Percentiles rank a stretch among this genome's conserved stretches.
Evolutionary conservation across 1,140 invertebrate genomes (phyloP).

Genomic region (Drosophila leontia): DNA sequence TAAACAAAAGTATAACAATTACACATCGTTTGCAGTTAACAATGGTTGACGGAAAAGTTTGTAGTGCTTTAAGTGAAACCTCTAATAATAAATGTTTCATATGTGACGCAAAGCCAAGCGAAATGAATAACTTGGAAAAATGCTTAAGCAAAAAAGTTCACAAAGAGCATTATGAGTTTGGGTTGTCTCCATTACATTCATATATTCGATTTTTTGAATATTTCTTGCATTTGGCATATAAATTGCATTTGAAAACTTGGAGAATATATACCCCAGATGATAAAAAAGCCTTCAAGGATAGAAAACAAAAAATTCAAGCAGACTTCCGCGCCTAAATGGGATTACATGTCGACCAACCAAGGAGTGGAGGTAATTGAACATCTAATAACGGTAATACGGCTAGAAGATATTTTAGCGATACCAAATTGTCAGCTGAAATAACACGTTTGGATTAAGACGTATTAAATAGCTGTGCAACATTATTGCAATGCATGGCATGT

Average conservation of each 20-base stretch:
- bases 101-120: constrained; percentile 5
- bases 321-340: constrained; percentile 8
- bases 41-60: constrained; percentile 11
- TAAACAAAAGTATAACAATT: not conserved
- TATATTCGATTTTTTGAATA: constrained; percentile 1
- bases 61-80: constrained; percentile 11
- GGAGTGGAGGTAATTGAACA: not conserved
- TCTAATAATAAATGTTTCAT: constrained; percentile 5
- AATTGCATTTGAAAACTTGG: constrained; percentile 6
- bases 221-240: constrained; percentile 8
- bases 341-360: constrained; percentile 3
- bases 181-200: not conserved
- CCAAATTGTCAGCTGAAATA: no score
- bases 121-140: not conserved
- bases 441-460: no score
- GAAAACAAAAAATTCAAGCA: not conserved
- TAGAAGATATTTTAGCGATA: no score
- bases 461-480: no score
- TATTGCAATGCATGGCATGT: no score
- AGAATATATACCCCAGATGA: constrained; percentile 4
- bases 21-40: constrained; percentile 9
- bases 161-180: not conserved
- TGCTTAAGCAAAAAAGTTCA: constrained; percentile 2
- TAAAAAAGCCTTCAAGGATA: not conserved
- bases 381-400: no score